phyloP scores from a whole-genome alignment of 2,888 invertebrate species.

The Melipona bicolor region DNA sequence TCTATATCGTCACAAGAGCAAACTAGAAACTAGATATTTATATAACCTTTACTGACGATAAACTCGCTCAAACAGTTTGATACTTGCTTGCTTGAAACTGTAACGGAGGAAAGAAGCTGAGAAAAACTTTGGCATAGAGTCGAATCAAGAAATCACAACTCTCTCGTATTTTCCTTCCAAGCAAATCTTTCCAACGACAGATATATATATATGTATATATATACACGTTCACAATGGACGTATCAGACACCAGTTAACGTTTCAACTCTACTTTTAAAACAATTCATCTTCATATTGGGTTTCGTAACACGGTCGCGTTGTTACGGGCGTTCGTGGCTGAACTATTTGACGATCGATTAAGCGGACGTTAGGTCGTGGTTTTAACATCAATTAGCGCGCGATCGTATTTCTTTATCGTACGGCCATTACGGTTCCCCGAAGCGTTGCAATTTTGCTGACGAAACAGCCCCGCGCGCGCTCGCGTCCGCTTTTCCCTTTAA shows the following conservation, averaged over 20 bases:
- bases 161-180: neutral
- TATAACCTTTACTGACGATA: neutral
- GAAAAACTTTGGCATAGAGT: neutral
- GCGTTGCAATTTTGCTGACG: conserved; percentile 57
- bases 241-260: neutral
- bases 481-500: conserved; percentile 60
- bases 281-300: neutral
- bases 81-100: neutral
- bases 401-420: conserved; percentile 45
- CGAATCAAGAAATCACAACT: neutral
- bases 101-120: neutral
- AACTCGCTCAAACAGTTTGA: neutral
- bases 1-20: no score
- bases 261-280: neutral
- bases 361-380: conserved; percentile 19
- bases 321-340: neutral
- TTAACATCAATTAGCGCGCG: conserved; percentile 52
- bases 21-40: no score
- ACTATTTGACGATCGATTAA: conserved; percentile 33
- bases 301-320: neutral
- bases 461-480: conserved; percentile 35
- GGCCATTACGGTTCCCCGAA: conserved; percentile 47
- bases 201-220: no score
- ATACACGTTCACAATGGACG: neutral
- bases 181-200: neutral